Conservation (phyloP, 1,140 invertebrate genomes). For the Gryon sp. region DNA sequence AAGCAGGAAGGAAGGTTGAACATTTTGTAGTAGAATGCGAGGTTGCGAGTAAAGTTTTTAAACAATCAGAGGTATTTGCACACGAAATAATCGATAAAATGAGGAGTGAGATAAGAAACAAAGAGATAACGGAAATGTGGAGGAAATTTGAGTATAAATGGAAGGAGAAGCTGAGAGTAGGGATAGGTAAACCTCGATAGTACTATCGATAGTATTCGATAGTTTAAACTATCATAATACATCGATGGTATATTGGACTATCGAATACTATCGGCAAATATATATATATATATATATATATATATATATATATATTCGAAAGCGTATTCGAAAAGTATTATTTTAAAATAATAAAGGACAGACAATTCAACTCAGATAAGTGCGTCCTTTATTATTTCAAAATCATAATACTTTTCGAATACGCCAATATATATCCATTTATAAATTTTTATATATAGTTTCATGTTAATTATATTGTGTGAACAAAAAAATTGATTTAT, state of each 20-base stretch:
- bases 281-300: too few relatives aligned
- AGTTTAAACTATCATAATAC: neutral
- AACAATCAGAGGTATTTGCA: neutral
- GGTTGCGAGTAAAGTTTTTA: neutral
- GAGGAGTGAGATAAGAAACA: neutral
- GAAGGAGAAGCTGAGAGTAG: neutral
- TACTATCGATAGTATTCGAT: constrained; percentile 8
- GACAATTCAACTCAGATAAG: too few relatives aligned
- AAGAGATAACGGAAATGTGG: neutral
- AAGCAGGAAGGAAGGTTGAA: neutral
- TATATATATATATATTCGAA: too few relatives aligned
- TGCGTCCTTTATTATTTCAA: too few relatives aligned
- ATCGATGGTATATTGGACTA: neutral
- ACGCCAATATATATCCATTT: too few relatives aligned
- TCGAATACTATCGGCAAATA: neutral
- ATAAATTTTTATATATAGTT: too few relatives aligned
- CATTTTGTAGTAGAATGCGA: constrained; percentile 16
- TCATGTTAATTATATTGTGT: too few relatives aligned
- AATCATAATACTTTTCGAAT: too few relatives aligned
- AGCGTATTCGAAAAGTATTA: too few relatives aligned
- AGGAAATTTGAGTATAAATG: neutral
- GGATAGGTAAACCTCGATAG: neutral
- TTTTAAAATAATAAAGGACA: too few relatives aligned
- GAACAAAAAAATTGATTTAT: too few relatives aligned
- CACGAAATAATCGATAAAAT: neutral